These are phyloP conservation scores for Celastrina argiolus DNA, from an alignment of 2,888 invertebrate species.

Conservation along the genomic window DNA sequence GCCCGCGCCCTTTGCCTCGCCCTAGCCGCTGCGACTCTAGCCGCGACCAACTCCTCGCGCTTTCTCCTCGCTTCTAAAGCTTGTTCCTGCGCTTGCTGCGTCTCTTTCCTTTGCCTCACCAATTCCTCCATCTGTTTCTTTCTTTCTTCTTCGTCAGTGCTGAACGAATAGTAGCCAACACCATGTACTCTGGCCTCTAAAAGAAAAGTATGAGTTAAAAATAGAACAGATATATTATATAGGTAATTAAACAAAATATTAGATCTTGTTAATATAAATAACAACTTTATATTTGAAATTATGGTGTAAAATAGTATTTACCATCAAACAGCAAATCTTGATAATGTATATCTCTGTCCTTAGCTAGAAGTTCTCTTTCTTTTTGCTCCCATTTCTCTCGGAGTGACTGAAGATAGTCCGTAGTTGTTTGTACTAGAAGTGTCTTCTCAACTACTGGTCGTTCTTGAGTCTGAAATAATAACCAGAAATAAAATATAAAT, in stretches of 20 bases:
- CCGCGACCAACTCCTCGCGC: slow-evolving; percentile 82
- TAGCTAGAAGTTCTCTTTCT: slow-evolving; percentile 83
- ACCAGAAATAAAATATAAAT: too few relatives aligned
- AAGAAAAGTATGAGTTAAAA: slow-evolving; percentile 18
- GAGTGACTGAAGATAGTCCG: slow-evolving; percentile 79
- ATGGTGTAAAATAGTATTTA: slow-evolving; percentile 48
- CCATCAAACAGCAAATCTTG: slow-evolving; percentile 94
- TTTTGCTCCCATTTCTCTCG: slow-evolving; percentile 93
- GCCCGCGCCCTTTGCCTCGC: slow-evolving; percentile 84
- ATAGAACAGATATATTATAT: too few relatives aligned
- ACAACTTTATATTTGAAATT: too few relatives aligned
- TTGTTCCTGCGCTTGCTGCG: slow-evolving; percentile 81
- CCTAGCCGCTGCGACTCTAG: slow-evolving; percentile 84
- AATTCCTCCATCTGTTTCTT: slow-evolving; percentile 88
- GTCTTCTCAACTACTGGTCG: slow-evolving; percentile 64
- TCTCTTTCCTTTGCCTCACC: slow-evolving; percentile 82
- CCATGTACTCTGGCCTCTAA: slow-evolving; percentile 94
- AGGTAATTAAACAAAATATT: too few relatives aligned
- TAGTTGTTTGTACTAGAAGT: slow-evolving; percentile 79
- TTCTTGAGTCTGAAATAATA: slow-evolving; percentile 36
- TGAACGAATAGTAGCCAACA: slow-evolving; percentile 94
- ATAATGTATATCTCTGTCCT: slow-evolving; percentile 88
- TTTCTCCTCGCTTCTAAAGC: slow-evolving; percentile 79
- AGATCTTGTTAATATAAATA: too few relatives aligned
- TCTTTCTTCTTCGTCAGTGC: slow-evolving; percentile 89